phyloP scores from a whole-genome alignment of 2,797 vertebrate genomes.

The Micropoecilia bifurca region DNA sequence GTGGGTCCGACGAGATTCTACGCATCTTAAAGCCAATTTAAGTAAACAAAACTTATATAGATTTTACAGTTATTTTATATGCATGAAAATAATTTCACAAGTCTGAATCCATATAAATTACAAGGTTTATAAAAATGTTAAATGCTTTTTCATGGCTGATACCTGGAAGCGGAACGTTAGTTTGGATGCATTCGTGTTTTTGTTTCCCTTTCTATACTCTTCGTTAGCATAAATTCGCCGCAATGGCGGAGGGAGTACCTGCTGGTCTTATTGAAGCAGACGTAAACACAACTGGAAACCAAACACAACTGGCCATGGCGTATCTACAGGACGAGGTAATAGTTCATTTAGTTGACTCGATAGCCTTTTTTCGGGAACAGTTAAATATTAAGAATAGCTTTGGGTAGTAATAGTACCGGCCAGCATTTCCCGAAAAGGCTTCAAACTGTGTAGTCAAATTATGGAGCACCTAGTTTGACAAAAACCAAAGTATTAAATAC shows the following conservation, averaged over 20 bases:
- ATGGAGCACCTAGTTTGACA: not conserved
- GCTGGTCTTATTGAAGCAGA: constrained; percentile 25
- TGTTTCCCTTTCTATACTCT: not conserved
- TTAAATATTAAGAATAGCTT: not conserved
- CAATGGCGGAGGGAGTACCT: constrained; percentile 74
- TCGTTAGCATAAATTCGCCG: constrained; percentile 23
- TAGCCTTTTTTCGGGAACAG: not conserved
- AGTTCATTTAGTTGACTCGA: rapidly evolving
- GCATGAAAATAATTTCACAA: not conserved
- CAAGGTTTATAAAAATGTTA: rapidly evolving
- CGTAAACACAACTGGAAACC: constrained; percentile 53
- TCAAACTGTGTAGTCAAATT: not conserved
- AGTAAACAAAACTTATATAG: not conserved
- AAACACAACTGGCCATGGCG: constrained; percentile 67
- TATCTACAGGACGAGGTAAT: constrained; percentile 81
- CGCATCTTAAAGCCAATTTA: not conserved
- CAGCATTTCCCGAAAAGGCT: constrained; percentile 8
- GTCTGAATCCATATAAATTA: rapidly evolving
- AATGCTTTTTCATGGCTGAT: not conserved
- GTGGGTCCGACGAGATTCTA: constrained; percentile 18
- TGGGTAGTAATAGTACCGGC: not conserved
- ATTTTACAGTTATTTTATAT: not conserved
- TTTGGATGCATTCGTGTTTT: constrained; percentile 10
- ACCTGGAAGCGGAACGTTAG: not conserved
- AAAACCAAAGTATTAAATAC: not conserved